A percentile compares a stretch with the other conserved stretches of the same genome.
phyloP scores from a whole-genome alignment of 1,140 invertebrate genomes.

The Ylistrum balloti region DNA sequence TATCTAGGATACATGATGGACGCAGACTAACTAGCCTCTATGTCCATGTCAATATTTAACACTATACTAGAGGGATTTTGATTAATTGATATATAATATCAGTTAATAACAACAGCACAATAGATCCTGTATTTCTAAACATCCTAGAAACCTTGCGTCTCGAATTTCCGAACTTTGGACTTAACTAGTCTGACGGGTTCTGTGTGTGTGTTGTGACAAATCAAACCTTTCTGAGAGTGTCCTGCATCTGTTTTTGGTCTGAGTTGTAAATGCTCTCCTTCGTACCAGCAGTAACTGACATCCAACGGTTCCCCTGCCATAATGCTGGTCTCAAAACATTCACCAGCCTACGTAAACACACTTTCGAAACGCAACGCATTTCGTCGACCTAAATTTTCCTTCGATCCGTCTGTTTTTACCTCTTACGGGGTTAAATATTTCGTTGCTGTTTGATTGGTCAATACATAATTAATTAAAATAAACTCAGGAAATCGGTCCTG shows the following conservation, averaged over 20 bases:
- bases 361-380: neutral
- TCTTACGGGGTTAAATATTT: neutral
- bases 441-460: neutral
- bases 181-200: too few species aligned
- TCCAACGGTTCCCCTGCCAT: neutral
- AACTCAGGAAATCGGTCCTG: too few species aligned
- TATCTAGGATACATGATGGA: too few species aligned
- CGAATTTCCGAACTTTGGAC: constrained; percentile 6
- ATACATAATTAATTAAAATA: too few species aligned
- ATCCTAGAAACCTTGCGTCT: too few species aligned
- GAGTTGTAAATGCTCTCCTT: neutral
- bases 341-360: neutral
- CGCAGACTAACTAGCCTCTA: too few species aligned
- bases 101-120: too few species aligned
- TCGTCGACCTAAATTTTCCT: neutral
- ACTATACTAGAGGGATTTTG: too few species aligned
- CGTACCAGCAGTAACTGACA: neutral
- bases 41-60: too few species aligned
- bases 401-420: neutral
- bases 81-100: too few species aligned
- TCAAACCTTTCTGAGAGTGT: neutral
- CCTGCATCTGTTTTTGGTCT: neutral
- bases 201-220: too few species aligned
- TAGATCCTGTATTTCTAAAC: too few species aligned
- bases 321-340: neutral